Base-by-base conservation (phyloP, 2,797 vertebrate species). In the Karalla daura region DNA sequence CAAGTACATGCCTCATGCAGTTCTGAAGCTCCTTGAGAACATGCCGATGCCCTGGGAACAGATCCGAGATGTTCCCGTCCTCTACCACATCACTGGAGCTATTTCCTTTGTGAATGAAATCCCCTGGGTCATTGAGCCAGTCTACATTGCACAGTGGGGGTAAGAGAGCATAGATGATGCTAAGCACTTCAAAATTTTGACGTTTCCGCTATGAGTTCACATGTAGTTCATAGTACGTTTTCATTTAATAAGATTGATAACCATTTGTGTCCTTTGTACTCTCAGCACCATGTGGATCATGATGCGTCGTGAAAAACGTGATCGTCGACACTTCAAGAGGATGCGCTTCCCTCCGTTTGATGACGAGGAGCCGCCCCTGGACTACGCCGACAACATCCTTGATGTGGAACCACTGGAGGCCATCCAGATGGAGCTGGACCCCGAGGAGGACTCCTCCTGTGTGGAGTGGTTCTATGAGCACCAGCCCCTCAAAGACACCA, bases 1-100 rank as follows among this genome's bases (percentile, higher is more conserved):
- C 50, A 99, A 99, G 86, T 99, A 99, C 86, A 99, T 99, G 98
- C 98, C 98, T 0, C 98, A 99, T 1, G 98, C 98, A 0, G 98
- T 99, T 45, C 93, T 99, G 75, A 99, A 99, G 87, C 94, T 99
- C 18, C 83, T 99, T 85, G 98, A 99, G 90, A 99, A 99, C 91
- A 99, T 99, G 98, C 98, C 98, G 0, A 99, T 99, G 98, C 98
- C 98, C n/a, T 99, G 98, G 98, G 98, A 99, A 72, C 98, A 99
- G 90, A 99, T 99, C 78, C 86, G 98, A 28, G 98, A 99, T 0
- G 97, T 99, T 6, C 97, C 98, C 0, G 98, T 99, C 28, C 91
- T 99, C 23, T 99, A 99, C 84, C 98, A 99, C 75, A 99, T 99
- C 75, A 99, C 98, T 0, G 98, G 98, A 7, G 98, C 98, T 20